Evolutionary conservation across 64 coral and sea anemone species (phyloP).

Genomic region (Dendrophyllia cribrosa): DNA sequence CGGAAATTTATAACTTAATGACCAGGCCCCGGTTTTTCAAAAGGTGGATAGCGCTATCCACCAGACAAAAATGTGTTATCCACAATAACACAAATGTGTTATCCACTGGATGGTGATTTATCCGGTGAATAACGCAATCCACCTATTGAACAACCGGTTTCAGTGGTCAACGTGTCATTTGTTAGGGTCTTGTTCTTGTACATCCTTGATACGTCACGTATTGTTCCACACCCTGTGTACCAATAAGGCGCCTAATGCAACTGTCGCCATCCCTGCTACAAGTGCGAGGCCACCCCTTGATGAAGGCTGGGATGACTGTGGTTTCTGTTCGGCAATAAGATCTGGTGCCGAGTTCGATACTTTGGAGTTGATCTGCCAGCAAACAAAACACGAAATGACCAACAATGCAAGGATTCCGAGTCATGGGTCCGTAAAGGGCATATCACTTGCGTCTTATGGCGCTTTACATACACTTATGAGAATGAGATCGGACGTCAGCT

Average conservation of each 20-base stretch:
- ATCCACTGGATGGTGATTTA: too few species aligned
- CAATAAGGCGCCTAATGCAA: constrained; percentile 43
- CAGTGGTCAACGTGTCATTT: not conserved
- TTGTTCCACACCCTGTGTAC: not conserved
- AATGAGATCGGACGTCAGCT: too few species aligned
- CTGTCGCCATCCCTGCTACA: not conserved
- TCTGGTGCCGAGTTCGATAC: constrained; percentile 15
- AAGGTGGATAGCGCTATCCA: too few species aligned
- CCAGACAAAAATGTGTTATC: too few species aligned
- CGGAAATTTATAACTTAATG: too few species aligned
- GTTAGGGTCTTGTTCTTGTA: not conserved
- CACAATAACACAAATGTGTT: too few species aligned
- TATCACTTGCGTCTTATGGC: too few species aligned
- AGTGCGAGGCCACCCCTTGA: not conserved
- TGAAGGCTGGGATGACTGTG: constrained; percentile 11
- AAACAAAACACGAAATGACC: not conserved
- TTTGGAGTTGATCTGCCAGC: constrained; percentile 14
- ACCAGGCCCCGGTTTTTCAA: too few species aligned
- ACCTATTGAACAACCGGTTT: not conserved
- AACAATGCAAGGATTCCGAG: too few species aligned
- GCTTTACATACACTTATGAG: too few species aligned
- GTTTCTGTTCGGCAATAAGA: constrained; percentile 21
- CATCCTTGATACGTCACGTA: not conserved
- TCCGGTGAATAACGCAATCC: too few species aligned
- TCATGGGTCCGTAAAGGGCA: too few species aligned